Percentiles rank a stretch among this genome's conserved stretches.
These are phyloP conservation scores for Batillaria attramentaria DNA, from an alignment of 1,140 invertebrate species.

Conservation along the genomic window DNA sequence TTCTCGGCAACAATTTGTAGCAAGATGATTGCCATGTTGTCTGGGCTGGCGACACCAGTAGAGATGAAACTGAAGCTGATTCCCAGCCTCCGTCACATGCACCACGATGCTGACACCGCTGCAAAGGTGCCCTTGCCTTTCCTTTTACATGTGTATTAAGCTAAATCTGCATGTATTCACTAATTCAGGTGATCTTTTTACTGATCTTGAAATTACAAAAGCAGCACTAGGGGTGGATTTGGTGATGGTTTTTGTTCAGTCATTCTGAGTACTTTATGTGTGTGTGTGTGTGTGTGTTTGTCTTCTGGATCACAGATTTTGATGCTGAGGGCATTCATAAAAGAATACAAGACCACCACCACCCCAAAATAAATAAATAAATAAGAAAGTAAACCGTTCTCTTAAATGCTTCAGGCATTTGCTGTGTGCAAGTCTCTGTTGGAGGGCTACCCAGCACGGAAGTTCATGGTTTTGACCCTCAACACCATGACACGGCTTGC, in stretches of 20 bases:
- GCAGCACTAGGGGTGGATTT: too few relatives aligned
- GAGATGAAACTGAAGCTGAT: slow-evolving; percentile 93
- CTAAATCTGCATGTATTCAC: too few relatives aligned
- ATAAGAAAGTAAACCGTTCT: too few relatives aligned
- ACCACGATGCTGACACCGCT: slow-evolving; percentile 90
- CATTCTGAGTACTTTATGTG: background rate
- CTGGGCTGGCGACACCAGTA: slow-evolving; percentile 90
- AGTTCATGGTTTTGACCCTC: slow-evolving; percentile 85
- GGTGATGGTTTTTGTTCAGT: background rate
- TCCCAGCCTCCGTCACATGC: slow-evolving; percentile 93
- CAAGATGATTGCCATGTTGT: slow-evolving; percentile 96
- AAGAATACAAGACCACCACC: too few relatives aligned
- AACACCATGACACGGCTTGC: slow-evolving; percentile 91
- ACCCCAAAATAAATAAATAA: too few relatives aligned
- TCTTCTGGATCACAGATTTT: background rate
- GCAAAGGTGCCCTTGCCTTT: slow-evolving; percentile 83
- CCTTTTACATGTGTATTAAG: too few relatives aligned
- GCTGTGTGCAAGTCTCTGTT: slow-evolving; percentile 86
- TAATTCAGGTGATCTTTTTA: too few relatives aligned
- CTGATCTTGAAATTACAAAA: too few relatives aligned
- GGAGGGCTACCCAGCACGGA: slow-evolving; percentile 86
- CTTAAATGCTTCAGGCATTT: slow-evolving; percentile 75
- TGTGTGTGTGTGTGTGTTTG: background rate
- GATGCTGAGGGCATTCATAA: background rate
- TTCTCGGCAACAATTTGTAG: slow-evolving; percentile 98